phyloP scores from a whole-genome alignment of 2,797 vertebrate genomes.

The Botia almorhae region DNA sequence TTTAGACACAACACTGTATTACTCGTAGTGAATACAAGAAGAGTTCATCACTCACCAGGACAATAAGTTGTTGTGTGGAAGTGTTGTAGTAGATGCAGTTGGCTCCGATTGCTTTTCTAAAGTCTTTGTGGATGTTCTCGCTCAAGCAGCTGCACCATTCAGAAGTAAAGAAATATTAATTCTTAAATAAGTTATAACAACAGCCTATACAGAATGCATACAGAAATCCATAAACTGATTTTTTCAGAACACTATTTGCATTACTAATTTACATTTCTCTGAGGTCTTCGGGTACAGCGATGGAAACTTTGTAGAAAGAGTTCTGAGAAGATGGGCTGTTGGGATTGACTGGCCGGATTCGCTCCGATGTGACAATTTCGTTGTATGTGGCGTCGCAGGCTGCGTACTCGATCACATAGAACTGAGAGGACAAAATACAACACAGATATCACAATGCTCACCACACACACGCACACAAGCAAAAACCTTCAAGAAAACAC shows the following conservation, averaged over 20 bases:
- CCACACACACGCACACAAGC: not conserved
- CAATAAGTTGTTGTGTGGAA: slow-evolving; percentile 84
- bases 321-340: slow-evolving; percentile 84
- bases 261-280: slow-evolving; percentile 83
- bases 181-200: not conserved
- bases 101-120: slow-evolving; percentile 91
- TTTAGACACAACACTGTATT: not conserved
- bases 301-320: slow-evolving; percentile 88
- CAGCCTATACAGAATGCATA: not conserved
- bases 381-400: slow-evolving; percentile 92
- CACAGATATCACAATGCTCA: not conserved
- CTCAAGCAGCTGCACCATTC: slow-evolving; percentile 82
- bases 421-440: slow-evolving; percentile 71
- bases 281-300: slow-evolving; percentile 89
- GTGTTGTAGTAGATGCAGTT: slow-evolving; percentile 89
- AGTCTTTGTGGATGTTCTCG: slow-evolving; percentile 91
- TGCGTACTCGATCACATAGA: slow-evolving; percentile 93
- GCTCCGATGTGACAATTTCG: slow-evolving; percentile 90
- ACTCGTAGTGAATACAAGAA: not conserved
- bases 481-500: not conserved
- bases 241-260: not conserved
- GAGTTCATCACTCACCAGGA: slow-evolving; percentile 80
- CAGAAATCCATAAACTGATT: not conserved
- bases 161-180: not conserved
- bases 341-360: slow-evolving; percentile 91